Evolutionary conservation across 2,113 vertebrate genomes (phyloP).

Genomic region (Globicephala melas): DNA sequence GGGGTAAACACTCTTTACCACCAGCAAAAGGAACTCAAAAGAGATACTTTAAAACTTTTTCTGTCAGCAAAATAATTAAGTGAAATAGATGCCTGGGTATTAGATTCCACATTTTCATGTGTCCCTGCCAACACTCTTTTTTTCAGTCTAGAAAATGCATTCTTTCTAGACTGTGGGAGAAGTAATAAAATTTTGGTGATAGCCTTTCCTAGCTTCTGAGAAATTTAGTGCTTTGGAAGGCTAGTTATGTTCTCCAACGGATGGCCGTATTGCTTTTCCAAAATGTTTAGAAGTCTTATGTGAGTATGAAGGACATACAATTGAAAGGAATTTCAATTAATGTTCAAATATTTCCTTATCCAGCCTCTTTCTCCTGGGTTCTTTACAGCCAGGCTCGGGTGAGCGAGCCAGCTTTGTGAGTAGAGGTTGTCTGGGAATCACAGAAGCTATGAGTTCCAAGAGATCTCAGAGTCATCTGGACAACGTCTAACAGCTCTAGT

Average conservation of each 20-base stretch:
- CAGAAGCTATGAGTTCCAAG: not conserved
- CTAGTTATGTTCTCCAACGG: not conserved
- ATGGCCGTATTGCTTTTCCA: not conserved
- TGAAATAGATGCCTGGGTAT: not conserved
- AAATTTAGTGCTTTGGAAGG: not conserved
- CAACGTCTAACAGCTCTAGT: not conserved
- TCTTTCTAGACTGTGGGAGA: not conserved
- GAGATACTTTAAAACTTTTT: not conserved
- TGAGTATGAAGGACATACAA: not conserved
- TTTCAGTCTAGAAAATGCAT: not conserved
- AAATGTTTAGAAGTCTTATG: conserved; percentile 9
- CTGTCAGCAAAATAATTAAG: not conserved
- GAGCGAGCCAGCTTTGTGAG: not conserved
- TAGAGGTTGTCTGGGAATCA: not conserved
- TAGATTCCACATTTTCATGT: not conserved
- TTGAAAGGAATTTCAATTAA: not conserved
- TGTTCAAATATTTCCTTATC: not conserved
- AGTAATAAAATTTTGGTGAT: not conserved
- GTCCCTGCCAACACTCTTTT: not conserved
- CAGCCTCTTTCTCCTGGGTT: not conserved
- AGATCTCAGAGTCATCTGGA: not conserved
- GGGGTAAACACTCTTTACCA: not conserved
- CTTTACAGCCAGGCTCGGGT: not conserved
- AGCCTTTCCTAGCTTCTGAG: not conserved
- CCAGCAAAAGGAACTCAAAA: not conserved